These are phyloP conservation scores for Syngnathus rostellatus DNA, from an alignment of 2,797 vertebrate genomes.

Conservation along the genomic window DNA sequence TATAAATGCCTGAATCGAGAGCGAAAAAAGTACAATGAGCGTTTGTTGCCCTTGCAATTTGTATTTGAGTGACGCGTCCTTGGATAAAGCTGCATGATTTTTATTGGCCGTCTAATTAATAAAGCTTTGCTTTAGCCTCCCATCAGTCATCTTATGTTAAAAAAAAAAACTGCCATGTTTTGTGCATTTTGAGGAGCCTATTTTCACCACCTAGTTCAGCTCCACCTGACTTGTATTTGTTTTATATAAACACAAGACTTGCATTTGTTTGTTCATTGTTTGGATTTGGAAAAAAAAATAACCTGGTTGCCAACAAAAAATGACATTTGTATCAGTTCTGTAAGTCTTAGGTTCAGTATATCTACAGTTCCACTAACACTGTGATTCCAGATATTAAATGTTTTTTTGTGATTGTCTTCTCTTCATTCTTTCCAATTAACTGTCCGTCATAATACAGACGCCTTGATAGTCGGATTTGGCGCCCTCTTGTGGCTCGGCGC, in stretches of 20 bases:
- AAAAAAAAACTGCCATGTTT: slow-evolving; percentile 11
- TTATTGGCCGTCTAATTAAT: slow-evolving; percentile 44
- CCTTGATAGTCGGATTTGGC: slow-evolving; percentile 15
- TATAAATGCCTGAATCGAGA: slow-evolving; percentile 6
- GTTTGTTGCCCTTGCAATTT: slow-evolving; percentile 23
- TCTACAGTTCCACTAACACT: slow-evolving; percentile 80
- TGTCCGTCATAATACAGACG: neutral
- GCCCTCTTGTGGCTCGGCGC: slow-evolving; percentile 32
- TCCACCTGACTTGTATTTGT: slow-evolving; percentile 4
- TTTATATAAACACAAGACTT: slow-evolving; percentile 16
- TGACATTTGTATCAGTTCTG: slow-evolving; percentile 65
- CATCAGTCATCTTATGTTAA: slow-evolving; percentile 13
- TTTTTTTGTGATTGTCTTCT: slow-evolving; percentile 43
- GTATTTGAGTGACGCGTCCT: slow-evolving; percentile 16
- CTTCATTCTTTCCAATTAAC: slow-evolving; percentile 18
- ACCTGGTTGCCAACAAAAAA: slow-evolving; percentile 1
- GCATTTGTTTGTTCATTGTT: neutral
- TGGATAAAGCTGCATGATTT: slow-evolving; percentile 56
- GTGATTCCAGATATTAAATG: slow-evolving; percentile 75
- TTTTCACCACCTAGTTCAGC: neutral
- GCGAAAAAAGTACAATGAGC: neutral
- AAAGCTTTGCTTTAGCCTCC: slow-evolving; percentile 46
- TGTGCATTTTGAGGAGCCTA: slow-evolving; percentile 27
- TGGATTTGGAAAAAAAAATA: neutral
- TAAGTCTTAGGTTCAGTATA: slow-evolving; percentile 55